Percentiles rank a stretch among this genome's conserved stretches.
These are phyloP conservation scores for Threskiornis aethiopicus DNA, from an alignment of 2,797 vertebrate genomes.

Conservation along the genomic window DNA sequence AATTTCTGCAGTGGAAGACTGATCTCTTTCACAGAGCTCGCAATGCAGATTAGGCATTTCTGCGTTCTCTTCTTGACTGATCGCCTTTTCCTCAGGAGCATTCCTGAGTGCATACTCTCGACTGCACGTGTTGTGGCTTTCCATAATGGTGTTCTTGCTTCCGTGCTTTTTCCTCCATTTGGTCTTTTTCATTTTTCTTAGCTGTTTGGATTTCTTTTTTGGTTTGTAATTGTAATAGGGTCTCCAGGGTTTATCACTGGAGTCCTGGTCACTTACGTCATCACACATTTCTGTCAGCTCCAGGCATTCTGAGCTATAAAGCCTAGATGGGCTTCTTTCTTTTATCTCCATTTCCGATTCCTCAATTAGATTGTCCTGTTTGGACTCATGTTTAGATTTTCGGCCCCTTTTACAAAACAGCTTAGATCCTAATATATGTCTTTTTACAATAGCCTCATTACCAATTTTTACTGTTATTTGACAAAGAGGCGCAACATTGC, in stretches of 20 bases:
- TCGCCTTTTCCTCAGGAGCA: slow-evolving; percentile 43
- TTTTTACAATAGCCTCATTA: slow-evolving; percentile 94
- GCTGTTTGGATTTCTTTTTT: slow-evolving; percentile 89
- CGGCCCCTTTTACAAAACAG: slow-evolving; percentile 85
- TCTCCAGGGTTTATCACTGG: slow-evolving; percentile 92
- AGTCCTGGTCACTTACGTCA: slow-evolving; percentile 90
- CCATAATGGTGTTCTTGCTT: slow-evolving; percentile 2
- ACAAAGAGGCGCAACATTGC: slow-evolving; percentile 89
- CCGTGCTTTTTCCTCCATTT: slow-evolving; percentile 81
- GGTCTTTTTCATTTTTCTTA: slow-evolving; percentile 85
- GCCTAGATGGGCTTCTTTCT: slow-evolving; percentile 74
- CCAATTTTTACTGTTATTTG: slow-evolving; percentile 99
- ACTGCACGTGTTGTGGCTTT: slow-evolving; percentile 23
- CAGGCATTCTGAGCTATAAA: slow-evolving; percentile 69
- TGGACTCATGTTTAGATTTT: slow-evolving; percentile 70
- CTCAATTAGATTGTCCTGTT: slow-evolving; percentile 66
- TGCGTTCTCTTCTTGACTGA: slow-evolving; percentile 63
- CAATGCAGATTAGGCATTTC: slow-evolving; percentile 76
- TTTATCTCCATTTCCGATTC: slow-evolving; percentile 66
- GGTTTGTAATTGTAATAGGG: slow-evolving; percentile 98
- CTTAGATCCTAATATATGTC: slow-evolving; percentile 92
- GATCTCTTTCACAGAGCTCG: slow-evolving; percentile 75
- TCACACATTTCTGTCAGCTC: slow-evolving; percentile 82
- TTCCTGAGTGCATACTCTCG: slow-evolving; percentile 67
- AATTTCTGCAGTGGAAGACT: slow-evolving; percentile 62